Evolutionary conservation across 2,113 vertebrate species (phyloP), one percentile per base, ranked within the genome.

Genomic region (Podocnemis expansa): DNA sequence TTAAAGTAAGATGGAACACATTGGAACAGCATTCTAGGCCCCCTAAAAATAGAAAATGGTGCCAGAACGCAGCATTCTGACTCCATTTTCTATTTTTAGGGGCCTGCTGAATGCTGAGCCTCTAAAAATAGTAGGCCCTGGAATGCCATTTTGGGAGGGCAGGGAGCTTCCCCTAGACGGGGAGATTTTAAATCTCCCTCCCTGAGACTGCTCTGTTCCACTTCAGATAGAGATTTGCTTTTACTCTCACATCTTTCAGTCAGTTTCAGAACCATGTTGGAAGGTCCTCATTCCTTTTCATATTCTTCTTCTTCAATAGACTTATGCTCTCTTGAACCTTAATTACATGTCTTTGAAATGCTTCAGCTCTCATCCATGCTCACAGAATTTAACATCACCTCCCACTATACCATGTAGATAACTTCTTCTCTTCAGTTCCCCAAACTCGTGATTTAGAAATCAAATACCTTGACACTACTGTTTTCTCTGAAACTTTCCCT

Each of bases 391-490:
- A 73, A 29, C 2, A 52, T 52, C 60, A 85, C 45, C 84, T 91
- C 73, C 21, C 1, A 5, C 9, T 80, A 1, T 3, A 38, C 63
- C 31, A 2, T 27, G 22, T 47, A 41, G 2, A 6, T 31, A 51
- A 7, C 25, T 70, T 70, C 34, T 8, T n/a, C 19, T 88, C 17
- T 47, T 87, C 80, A 58, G 5, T 10, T 56, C 12, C 54, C n/a
- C 5, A 10, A 70, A 81, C 19, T 22, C 19, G 17, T 84, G 11
- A 52, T 81, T 87, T 73, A 55, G 67, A 84, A 91, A 24, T 0
- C 4, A 79, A 45, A 63, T 45, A 14, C 2, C 16, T 1, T 75
- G 6, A 34, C 19, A 19, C 16, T 34, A 47, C 1, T 0, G 0
- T 85, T 78, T 78, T 84, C 31, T n/a, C 19, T 84, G 45, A 85